Conservation (phyloP, 2,113 vertebrate genomes). For the Antechinus flavipes region DNA sequence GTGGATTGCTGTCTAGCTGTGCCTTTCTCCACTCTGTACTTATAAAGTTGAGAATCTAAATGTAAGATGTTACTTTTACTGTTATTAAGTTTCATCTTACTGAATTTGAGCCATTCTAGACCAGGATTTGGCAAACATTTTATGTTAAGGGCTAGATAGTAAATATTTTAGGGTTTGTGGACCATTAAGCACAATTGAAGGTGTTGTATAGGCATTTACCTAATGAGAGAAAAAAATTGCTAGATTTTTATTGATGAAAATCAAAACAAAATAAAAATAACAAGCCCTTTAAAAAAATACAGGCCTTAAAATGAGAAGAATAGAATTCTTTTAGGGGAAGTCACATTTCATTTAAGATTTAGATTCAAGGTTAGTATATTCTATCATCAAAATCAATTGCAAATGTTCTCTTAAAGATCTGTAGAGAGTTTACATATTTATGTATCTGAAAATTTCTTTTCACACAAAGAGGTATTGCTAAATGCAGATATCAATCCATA, state of each 20-base stretch:
- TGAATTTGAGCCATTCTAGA: not conserved
- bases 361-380: not conserved
- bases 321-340: not conserved
- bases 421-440: not conserved
- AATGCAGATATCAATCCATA: not conserved
- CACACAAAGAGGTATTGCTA: not conserved
- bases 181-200: not conserved
- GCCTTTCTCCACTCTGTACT: not conserved
- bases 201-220: not conserved
- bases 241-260: not conserved
- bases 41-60: not conserved
- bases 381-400: not conserved
- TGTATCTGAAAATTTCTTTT: not conserved
- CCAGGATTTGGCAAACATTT: not conserved
- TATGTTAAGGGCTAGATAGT: not conserved
- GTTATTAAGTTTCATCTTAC: not conserved
- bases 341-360: not conserved
- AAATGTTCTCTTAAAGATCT: not conserved
- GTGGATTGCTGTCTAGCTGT: not conserved
- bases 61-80: not conserved
- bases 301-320: not conserved
- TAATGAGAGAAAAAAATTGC: not conserved
- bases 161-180: not conserved
- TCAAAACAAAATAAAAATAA: not conserved
- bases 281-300: not conserved